A percentile compares a stretch with the other conserved stretches of the same genome.
Evolutionary conservation across 2,113 vertebrate species (phyloP).

Genomic region (Leucopsar rothschildi): DNA sequence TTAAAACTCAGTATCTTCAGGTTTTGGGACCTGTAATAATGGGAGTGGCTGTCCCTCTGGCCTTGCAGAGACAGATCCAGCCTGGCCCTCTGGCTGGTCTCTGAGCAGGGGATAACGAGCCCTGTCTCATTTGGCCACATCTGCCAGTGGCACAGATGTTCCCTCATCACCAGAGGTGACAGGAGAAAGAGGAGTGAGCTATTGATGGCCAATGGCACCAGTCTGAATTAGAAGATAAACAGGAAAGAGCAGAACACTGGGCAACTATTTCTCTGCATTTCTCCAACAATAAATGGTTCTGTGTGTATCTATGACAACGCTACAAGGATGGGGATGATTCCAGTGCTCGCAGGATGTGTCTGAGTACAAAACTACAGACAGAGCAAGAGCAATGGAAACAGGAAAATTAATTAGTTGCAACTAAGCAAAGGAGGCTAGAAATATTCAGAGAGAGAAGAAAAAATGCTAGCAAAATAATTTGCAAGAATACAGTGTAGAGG

Average conservation of each 20-base stretch:
- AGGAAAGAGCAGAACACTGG: constrained; percentile 39
- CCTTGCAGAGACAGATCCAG: neutral
- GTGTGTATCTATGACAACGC: constrained; percentile 51
- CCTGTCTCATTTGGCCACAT: neutral
- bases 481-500: neutral
- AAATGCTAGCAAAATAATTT: neutral
- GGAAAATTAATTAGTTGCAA: neutral
- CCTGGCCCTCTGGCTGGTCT: neutral
- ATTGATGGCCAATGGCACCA: neutral
- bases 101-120: neutral
- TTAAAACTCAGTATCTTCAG: neutral
- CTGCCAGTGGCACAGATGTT: neutral
- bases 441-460: neutral
- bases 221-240: neutral
- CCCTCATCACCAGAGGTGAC: neutral
- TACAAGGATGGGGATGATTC: neutral
- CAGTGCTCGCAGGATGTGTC: neutral
- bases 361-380: neutral
- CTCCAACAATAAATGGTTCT: neutral
- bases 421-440: neutral
- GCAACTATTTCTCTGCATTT: neutral
- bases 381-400: neutral
- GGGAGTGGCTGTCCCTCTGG: neutral
- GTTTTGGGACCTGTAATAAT: neutral
- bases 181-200: neutral